Base-by-base conservation (phyloP, 2,888 invertebrate genomes). In the Tipula lateralis region DNA sequence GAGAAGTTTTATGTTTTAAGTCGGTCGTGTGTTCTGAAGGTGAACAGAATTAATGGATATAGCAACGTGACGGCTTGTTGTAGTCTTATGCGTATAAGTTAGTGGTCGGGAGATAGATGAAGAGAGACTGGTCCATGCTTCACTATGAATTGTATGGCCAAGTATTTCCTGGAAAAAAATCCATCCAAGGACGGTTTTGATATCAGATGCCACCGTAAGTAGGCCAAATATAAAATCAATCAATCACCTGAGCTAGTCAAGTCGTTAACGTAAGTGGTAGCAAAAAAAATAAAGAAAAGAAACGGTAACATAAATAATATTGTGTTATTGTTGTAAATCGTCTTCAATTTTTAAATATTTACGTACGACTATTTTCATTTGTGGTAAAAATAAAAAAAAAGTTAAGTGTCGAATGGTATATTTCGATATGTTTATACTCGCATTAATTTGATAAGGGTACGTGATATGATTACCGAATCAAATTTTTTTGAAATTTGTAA, bases 341-440 rank as follows among this genome's bases (percentile, higher is more conserved):
- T 66, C 66, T 66, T 66, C 12, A 66, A 66, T 7, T 24, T 66
- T 66, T 44, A 4, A 66, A 66, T 24, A 66, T 66, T 66, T 66
- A 66, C 66, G 66, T 66, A 66, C 24, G 66, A 66, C 44, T 44
- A 44, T 66, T 66, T 66, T 19, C 24, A 24, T 66, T 24, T 66
- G 66, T 66, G 2, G 66, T 66, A 24, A 9, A 24, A 66, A 24
- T 6, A 16, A 66, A 66, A 66, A 66, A 9, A 24, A 34, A 34
- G 16, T 83, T 19, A 83, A 83, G 83, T 83, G 83, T 83, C 83
- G 83, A 83, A 83, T 83, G 16, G 83, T 83, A 83, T 12, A 83
- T 34, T 83, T 34, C 83, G 30, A 66, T 66, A 66, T 66, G 24
- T 66, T 66, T 66, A n/a, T n/a, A 24, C 66, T 66, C 66, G 66